Evolutionary conservation across 2,797 vertebrate genomes (phyloP).

Genomic region (Remorina albescens): DNA sequence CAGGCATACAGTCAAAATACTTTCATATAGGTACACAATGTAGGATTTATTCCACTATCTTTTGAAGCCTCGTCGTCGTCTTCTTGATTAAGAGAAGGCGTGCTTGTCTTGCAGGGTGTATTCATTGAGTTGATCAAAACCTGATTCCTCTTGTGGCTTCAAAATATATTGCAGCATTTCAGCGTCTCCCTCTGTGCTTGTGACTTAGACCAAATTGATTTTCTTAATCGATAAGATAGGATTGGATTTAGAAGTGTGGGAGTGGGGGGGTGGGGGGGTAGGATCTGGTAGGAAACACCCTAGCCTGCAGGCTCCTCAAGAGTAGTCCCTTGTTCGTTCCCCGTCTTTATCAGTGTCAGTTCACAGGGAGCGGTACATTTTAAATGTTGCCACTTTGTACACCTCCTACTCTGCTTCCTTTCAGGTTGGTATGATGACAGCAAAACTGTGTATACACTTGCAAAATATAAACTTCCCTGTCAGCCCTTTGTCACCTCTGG

Average conservation of each 20-base stretch:
- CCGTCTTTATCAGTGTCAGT: conserved; percentile 15
- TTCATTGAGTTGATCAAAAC: conserved; percentile 51
- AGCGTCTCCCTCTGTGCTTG: conserved; percentile 65
- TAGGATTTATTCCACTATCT: conserved; percentile 26
- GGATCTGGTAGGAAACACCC: conserved; percentile 20
- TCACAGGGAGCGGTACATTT: conserved; percentile 9
- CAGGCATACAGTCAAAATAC: conserved; percentile 36
- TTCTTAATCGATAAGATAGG: conserved; percentile 79
- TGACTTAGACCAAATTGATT: conserved; percentile 81
- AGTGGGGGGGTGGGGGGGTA: conserved; percentile 18
- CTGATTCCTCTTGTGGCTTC: conserved; percentile 54
- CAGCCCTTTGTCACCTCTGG: conserved; percentile 74
- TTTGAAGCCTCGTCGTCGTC: conserved; percentile 22
- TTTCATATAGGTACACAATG: conserved; percentile 34
- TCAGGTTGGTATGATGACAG: conserved; percentile 42
- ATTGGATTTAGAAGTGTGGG: conserved; percentile 75
- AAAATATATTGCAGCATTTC: conserved; percentile 71
- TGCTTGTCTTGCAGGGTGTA: conserved; percentile 32
- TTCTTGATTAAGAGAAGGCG: conserved; percentile 62
- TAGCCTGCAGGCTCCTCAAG: conserved; percentile 34
- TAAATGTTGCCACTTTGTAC: conserved; percentile 21
- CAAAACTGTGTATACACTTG: conserved; percentile 43
- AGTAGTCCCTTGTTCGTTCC: conserved; percentile 6
- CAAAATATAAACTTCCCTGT: conserved; percentile 76
- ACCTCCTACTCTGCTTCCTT: conserved; percentile 43